Percentiles rank a stretch among this genome's conserved stretches.
Evolutionary conservation across 2,113 vertebrate species (phyloP).

Genomic region (Eptesicus fuscus): DNA sequence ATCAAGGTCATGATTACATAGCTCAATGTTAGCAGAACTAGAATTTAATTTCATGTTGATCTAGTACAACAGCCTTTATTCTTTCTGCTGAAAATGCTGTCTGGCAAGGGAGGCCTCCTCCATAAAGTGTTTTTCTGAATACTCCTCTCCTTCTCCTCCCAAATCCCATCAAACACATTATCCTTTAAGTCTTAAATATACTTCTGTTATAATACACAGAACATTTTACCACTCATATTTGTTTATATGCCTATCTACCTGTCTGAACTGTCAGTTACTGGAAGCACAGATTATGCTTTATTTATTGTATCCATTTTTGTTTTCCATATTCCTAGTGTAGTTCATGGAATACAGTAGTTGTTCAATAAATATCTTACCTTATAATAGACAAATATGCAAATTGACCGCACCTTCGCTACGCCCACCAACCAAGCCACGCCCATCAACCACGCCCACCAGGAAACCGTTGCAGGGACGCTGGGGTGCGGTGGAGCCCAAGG

Average conservation of each 20-base stretch:
- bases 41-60: neutral
- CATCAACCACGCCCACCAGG: too few species aligned
- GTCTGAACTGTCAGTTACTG: neutral
- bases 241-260: neutral
- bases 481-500: too few species aligned
- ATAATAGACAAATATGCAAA: too few species aligned
- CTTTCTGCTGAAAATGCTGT: neutral
- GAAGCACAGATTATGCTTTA: neutral
- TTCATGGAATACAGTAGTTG: neutral
- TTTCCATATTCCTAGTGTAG: neutral
- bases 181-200: neutral
- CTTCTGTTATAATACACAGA: neutral
- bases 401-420: too few species aligned
- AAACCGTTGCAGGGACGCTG: too few species aligned
- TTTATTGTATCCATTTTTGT: neutral
- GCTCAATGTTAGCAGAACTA: neutral
- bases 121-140: neutral
- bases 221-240: neutral
- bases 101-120: neutral
- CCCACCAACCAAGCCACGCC: too few species aligned
- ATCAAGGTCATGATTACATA: neutral
- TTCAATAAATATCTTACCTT: conserved; percentile 58
- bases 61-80: neutral
- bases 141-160: neutral
- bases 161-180: neutral